These are phyloP conservation scores for Chrysochloris asiatica DNA, from an alignment of 2,113 vertebrate genomes.

Conservation along the genomic window DNA sequence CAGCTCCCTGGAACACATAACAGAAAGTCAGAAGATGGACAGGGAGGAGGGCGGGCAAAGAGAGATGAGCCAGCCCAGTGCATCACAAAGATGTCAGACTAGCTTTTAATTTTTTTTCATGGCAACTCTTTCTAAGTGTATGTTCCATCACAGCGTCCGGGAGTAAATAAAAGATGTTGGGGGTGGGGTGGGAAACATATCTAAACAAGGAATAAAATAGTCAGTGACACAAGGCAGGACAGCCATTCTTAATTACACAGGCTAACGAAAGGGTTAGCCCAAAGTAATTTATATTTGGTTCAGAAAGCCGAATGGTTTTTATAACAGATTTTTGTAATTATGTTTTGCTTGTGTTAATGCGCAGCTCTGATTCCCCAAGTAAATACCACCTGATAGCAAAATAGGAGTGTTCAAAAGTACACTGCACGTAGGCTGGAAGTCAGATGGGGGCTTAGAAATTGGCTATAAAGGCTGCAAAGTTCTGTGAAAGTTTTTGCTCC, in stretches of 20 bases:
- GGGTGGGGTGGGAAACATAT: background rate
- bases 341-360: constrained; percentile 65
- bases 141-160: background rate
- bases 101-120: too few relatives aligned
- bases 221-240: constrained; percentile 23
- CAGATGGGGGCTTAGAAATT: too few relatives aligned
- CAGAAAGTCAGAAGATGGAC: too few relatives aligned
- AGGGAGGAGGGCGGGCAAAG: background rate
- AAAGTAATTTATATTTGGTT: constrained; percentile 67
- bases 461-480: too few relatives aligned
- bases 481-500: too few relatives aligned
- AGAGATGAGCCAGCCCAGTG: background rate
- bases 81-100: background rate
- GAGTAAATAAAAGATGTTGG: background rate
- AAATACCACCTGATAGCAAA: constrained; percentile 69
- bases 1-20: too few relatives aligned
- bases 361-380: constrained; percentile 63
- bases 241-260: constrained; percentile 48
- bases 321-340: constrained; percentile 77
- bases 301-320: constrained; percentile 67
- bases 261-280: constrained; percentile 53
- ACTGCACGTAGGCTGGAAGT: background rate
- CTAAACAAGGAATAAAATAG: constrained; percentile 39
- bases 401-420: background rate
- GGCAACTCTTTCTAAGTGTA: background rate